phyloP scores from a whole-genome alignment of 2,888 invertebrate species.

The Myopa tessellatipennis region DNA sequence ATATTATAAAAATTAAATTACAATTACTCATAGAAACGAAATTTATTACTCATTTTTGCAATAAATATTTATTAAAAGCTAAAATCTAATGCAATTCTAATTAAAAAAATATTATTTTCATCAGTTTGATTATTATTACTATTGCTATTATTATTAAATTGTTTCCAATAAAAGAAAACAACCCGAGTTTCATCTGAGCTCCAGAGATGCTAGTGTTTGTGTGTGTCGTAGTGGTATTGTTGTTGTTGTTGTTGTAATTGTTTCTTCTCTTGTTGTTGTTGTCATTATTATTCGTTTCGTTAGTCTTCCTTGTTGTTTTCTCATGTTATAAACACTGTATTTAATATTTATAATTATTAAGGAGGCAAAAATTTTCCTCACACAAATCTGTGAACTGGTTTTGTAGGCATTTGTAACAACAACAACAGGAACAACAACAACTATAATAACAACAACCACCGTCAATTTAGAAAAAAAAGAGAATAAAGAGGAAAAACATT shows the following conservation, averaged over 20 bases:
- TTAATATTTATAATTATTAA: slow-evolving; percentile 19
- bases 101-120: no score
- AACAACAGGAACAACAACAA: background rate
- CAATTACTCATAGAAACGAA: no score
- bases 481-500: background rate
- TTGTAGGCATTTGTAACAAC: background rate
- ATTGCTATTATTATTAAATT: no score
- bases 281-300: background rate
- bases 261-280: background rate
- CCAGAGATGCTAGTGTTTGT: background rate
- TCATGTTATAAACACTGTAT: background rate
- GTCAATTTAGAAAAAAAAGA: background rate
- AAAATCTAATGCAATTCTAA: no score
- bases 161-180: no score
- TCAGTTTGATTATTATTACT: no score
- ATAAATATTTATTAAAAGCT: no score
- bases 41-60: no score
- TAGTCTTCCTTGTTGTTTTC: no score
- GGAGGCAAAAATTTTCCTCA: slow-evolving; percentile 3
- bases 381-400: background rate
- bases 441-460: background rate
- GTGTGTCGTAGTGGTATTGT: background rate
- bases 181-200: no score
- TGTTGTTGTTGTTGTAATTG: background rate
- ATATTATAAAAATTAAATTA: no score